Evolutionary conservation across 2,113 vertebrate species (phyloP).

Genomic region (Leucosticte australis): DNA sequence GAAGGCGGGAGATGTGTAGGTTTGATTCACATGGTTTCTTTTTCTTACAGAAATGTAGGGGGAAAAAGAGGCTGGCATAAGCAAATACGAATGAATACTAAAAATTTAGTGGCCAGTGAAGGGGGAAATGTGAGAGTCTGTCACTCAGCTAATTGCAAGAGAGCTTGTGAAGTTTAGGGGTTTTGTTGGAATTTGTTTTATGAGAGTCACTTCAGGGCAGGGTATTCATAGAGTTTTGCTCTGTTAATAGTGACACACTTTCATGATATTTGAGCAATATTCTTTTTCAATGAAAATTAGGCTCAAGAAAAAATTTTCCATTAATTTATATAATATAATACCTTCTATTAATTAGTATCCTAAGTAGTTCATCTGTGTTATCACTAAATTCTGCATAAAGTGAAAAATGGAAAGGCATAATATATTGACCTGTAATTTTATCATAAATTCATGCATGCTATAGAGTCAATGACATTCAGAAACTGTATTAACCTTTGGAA

Average conservation of each 20-base stretch:
- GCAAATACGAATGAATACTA: not conserved
- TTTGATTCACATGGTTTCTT: not conserved
- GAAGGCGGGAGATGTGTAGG: not conserved
- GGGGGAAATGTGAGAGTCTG: not conserved
- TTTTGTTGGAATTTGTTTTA: not conserved
- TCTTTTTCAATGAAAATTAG: conserved; percentile 27
- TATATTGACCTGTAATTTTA: not conserved
- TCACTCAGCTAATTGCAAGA: not conserved
- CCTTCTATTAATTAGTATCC: not conserved
- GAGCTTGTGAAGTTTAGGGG: not conserved
- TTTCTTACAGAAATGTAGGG: not conserved
- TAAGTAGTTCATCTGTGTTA: not conserved
- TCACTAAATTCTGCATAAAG: not conserved
- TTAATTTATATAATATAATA: not conserved
- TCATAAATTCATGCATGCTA: not conserved
- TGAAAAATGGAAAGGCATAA: conserved; percentile 4
- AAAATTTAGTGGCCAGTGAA: not conserved
- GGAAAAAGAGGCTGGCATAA: not conserved
- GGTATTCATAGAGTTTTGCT: not conserved
- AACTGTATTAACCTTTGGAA: conserved; percentile 26
- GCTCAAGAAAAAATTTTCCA: not conserved
- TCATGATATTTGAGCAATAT: not conserved
- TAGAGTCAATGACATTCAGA: conserved; percentile 5
- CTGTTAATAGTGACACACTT: not conserved
- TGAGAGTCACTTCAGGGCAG: not conserved